A percentile compares a stretch with the other conserved stretches of the same genome.
Evolutionary conservation across 2,888 invertebrate genomes (phyloP).

Genomic region (Stratiomys singularior): DNA sequence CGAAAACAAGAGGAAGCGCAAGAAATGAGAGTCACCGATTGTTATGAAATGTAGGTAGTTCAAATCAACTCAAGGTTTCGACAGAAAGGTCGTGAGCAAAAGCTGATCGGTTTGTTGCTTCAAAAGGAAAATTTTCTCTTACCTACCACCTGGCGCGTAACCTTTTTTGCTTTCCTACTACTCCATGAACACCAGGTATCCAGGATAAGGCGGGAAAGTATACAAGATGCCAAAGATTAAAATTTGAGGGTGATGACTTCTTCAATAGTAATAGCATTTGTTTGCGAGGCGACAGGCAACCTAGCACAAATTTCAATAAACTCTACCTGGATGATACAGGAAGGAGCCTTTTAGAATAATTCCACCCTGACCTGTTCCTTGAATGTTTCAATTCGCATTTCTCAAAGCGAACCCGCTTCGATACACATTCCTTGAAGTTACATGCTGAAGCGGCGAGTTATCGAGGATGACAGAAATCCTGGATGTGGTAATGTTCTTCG

Average conservation of each 20-base stretch:
- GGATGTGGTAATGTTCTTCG: too few species aligned
- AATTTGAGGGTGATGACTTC: constrained; percentile 16
- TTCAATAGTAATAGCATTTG: neutral
- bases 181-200: too few species aligned
- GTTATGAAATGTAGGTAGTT: neutral
- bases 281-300: neutral
- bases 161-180: neutral
- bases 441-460: too few species aligned
- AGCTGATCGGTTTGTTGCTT: neutral
- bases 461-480: too few species aligned
- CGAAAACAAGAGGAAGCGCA: neutral
- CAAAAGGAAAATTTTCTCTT: constrained; percentile 54
- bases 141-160: constrained; percentile 34
- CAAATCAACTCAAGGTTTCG: neutral
- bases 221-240: too few species aligned
- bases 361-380: too few species aligned
- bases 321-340: too few species aligned
- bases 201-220: too few species aligned
- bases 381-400: too few species aligned
- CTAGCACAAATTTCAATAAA: too few species aligned
- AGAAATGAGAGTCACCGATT: neutral
- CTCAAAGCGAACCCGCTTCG: too few species aligned
- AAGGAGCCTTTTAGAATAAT: neutral
- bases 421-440: too few species aligned
- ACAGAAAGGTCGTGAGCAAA: constrained; percentile 3